phyloP scores from a whole-genome alignment of 2,888 invertebrate genomes.

The Nowickia ferox region DNA sequence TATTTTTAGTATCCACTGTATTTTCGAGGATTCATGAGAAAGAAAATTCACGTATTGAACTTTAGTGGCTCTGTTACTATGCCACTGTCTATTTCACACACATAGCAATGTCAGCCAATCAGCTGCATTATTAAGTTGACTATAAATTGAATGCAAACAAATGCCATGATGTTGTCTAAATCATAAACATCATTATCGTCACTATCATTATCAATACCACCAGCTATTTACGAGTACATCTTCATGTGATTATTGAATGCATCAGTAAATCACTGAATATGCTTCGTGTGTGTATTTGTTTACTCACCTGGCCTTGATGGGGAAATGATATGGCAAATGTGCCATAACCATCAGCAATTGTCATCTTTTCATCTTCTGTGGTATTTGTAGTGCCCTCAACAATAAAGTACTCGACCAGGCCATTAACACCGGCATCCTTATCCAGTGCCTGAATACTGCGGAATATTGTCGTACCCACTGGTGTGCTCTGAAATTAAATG shows the following conservation, averaged over 20 bases:
- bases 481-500: conserved; percentile 88
- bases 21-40: too few relatives aligned
- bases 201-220: conserved; percentile 6
- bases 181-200: conserved; percentile 22
- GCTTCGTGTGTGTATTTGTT: conserved; percentile 31
- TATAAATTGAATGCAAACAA: conserved; percentile 24
- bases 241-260: conserved; percentile 50
- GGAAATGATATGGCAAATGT: conserved; percentile 93
- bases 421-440: conserved; percentile 91
- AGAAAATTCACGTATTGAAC: too few relatives aligned
- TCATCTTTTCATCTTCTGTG: conserved; percentile 85
- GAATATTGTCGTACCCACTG: conserved; percentile 93
- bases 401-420: conserved; percentile 93
- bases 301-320: conserved; percentile 89
- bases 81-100: background rate
- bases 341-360: conserved; percentile 90
- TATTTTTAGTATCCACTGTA: too few relatives aligned
- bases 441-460: conserved; percentile 91
- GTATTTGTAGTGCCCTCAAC: conserved; percentile 85
- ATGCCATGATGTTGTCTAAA: conserved; percentile 41
- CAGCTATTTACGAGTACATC: conserved; percentile 1
- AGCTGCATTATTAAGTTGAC: conserved; percentile 38
- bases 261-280: conserved; percentile 23
- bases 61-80: too few relatives aligned
- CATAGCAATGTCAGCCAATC: conserved; percentile 29